Percentiles rank a stretch among this genome's conserved stretches.
Evolutionary conservation across 2,888 invertebrate genomes (phyloP).

Genomic region (Pediacus dermestoides): DNA sequence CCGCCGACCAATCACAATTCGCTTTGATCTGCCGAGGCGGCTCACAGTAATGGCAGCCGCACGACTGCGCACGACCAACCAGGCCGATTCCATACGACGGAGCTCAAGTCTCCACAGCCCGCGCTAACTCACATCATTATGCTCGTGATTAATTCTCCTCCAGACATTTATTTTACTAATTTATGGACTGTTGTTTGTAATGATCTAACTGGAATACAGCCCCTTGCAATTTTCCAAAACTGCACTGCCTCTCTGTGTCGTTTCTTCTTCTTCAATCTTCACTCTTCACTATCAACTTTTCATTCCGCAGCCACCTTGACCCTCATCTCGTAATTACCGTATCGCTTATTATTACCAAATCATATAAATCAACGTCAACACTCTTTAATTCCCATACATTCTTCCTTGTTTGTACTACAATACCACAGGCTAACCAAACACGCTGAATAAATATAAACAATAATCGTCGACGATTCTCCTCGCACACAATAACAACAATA

Average conservation of each 20-base stretch:
- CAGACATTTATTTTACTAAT: conserved; percentile 47
- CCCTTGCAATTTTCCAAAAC: conserved; percentile 11
- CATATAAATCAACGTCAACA: conserved; percentile 14
- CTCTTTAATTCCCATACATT: no score
- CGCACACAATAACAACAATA: no score
- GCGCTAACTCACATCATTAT: conserved; percentile 39
- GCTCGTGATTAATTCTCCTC: conserved; percentile 46
- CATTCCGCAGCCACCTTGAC: conserved; percentile 20
- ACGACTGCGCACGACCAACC: conserved; percentile 63
- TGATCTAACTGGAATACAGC: conserved; percentile 29
- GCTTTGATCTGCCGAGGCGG: conserved; percentile 50
- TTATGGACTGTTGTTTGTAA: conserved; percentile 43
- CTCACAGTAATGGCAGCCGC: conserved; percentile 56
- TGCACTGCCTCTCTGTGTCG: background rate
- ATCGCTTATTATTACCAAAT: conserved; percentile 12
- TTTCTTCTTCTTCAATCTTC: background rate
- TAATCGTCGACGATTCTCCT: no score
- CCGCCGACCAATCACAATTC: conserved; percentile 47
- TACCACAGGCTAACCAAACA: no score
- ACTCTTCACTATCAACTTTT: conserved; percentile 13
- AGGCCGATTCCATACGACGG: conserved; percentile 35
- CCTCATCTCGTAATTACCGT: conserved; percentile 20
- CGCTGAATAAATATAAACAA: no score
- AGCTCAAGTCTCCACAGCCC: conserved; percentile 20
- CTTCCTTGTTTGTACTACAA: no score